A percentile compares a stretch with the other conserved stretches of the same genome.
These are phyloP conservation scores for Coregonus clupeaformis DNA, from an alignment of 2,113 vertebrate species.

Conservation along the genomic window DNA sequence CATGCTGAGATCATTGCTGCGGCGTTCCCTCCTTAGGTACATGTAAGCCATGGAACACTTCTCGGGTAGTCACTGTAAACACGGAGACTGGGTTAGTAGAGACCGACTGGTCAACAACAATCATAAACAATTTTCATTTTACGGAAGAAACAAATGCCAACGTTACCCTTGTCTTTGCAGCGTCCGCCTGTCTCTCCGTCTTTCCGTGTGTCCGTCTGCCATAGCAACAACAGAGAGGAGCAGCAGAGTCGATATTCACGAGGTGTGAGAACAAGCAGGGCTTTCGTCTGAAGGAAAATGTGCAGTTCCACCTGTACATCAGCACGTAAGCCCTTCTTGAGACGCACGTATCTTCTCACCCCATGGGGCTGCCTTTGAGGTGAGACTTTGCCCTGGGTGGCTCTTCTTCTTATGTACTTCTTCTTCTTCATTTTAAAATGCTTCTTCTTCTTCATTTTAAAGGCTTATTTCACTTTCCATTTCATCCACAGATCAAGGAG, in stretches of 20 bases:
- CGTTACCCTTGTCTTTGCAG: background rate
- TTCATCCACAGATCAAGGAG: conserved; percentile 83
- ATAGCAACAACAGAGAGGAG: conserved; percentile 84
- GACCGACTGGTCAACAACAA: background rate
- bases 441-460: too few species aligned
- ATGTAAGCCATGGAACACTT: conserved; percentile 95
- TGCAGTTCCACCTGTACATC: conserved; percentile 98
- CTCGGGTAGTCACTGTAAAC: conserved; percentile 76
- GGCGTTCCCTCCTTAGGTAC: conserved; percentile 90
- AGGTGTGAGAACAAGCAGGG: conserved; percentile 83
- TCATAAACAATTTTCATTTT: background rate
- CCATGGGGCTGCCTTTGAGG: conserved; percentile 92
- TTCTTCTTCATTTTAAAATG: too few species aligned
- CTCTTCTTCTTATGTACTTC: too few species aligned
- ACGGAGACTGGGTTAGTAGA: background rate
- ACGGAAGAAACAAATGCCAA: background rate
- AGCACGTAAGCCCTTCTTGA: conserved; percentile 96
- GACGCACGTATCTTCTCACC: conserved; percentile 97
- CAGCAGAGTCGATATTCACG: conserved; percentile 89
- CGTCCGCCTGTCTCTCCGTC: background rate
- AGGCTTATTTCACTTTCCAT: background rate
- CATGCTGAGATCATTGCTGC: conserved; percentile 94
- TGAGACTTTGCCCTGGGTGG: conserved; percentile 45
- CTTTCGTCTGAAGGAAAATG: conserved; percentile 89
- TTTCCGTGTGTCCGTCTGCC: conserved; percentile 4